phyloP scores from a whole-genome alignment of 2,797 vertebrate genomes.

The Gymnocypris eckloni region DNA sequence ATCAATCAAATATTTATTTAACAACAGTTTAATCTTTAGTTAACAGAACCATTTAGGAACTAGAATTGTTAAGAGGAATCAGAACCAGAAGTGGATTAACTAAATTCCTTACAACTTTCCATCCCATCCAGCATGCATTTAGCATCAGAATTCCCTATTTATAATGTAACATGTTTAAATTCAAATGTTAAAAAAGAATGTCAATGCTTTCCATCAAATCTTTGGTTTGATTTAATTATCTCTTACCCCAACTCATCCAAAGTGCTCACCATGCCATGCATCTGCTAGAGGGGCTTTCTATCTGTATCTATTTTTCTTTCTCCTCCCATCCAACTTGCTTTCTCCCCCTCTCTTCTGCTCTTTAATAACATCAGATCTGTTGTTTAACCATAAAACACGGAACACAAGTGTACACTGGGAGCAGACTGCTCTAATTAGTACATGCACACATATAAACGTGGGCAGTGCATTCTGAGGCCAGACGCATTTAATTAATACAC shows the following conservation, averaged over 20 bases:
- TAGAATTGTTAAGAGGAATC: no score
- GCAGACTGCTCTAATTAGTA: slow-evolving; percentile 20
- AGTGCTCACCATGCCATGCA: neutral
- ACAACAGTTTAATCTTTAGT: no score
- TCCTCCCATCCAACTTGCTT: neutral
- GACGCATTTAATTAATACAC: slow-evolving; percentile 32
- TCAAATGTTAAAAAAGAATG: no score
- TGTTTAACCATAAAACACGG: slow-evolving; percentile 13
- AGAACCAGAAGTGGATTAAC: no score
- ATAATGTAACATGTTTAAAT: no score
- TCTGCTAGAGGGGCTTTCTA: neutral
- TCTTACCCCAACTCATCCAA: neutral
- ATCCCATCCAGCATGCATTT: no score
- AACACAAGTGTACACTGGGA: slow-evolving; percentile 13
- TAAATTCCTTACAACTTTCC: no score
- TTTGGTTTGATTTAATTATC: neutral
- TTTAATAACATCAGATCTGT: slow-evolving; percentile 45
- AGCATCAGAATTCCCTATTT: no score
- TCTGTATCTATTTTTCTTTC: neutral
- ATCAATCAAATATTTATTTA: no score
- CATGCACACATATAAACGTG: slow-evolving; percentile 26
- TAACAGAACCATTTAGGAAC: no score
- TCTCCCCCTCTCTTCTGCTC: neutral
- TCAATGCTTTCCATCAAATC: neutral
- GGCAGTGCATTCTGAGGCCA: slow-evolving; percentile 30